A percentile compares a stretch with the other conserved stretches of the same genome.
Evolutionary conservation across 1,140 invertebrate species (phyloP).

Genomic region (Prorops nasuta): DNA sequence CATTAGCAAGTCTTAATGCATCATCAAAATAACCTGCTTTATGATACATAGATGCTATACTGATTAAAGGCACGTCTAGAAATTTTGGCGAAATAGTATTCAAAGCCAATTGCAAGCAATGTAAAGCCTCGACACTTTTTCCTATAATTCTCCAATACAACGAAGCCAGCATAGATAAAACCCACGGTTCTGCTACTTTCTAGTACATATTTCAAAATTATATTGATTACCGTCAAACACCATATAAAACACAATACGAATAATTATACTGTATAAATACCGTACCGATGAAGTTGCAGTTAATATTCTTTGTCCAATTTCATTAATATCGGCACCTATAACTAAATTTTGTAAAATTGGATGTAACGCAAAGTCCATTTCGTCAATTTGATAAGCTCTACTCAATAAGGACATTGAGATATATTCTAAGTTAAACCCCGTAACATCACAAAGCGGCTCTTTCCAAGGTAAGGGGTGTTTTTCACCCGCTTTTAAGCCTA

Average conservation of each 20-base stretch:
- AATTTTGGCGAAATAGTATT: conserved; percentile 56
- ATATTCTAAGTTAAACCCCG: conserved; percentile 48
- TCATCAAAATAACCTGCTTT: conserved; percentile 67
- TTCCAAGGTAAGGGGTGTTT: conserved; percentile 75
- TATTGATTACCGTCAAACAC: conserved; percentile 11
- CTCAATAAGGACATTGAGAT: conserved; percentile 41
- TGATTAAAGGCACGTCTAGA: conserved; percentile 62
- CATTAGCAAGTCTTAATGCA: conserved; percentile 57
- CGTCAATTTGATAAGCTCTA: no score
- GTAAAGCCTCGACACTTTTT: conserved; percentile 63
- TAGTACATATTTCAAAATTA: conserved; percentile 35
- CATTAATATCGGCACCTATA: conserved; percentile 60
- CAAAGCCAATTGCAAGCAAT: conserved; percentile 63
- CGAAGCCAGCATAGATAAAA: conserved; percentile 64
- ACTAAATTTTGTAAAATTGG: conserved; percentile 27
- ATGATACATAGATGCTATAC: conserved; percentile 63
- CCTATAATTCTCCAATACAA: conserved; percentile 68
- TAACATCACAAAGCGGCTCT: conserved; percentile 65
- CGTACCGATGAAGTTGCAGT: conserved; percentile 68
- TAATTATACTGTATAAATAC: conserved; percentile 10
- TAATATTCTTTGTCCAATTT: conserved; percentile 75
- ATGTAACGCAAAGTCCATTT: conserved; percentile 29
- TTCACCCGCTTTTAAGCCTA: conserved; percentile 60
- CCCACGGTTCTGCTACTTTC: conserved; percentile 68
- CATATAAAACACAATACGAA: no score